Base-by-base conservation (phyloP, 2,888 invertebrate species). In the Pheosia gnoma region DNA sequence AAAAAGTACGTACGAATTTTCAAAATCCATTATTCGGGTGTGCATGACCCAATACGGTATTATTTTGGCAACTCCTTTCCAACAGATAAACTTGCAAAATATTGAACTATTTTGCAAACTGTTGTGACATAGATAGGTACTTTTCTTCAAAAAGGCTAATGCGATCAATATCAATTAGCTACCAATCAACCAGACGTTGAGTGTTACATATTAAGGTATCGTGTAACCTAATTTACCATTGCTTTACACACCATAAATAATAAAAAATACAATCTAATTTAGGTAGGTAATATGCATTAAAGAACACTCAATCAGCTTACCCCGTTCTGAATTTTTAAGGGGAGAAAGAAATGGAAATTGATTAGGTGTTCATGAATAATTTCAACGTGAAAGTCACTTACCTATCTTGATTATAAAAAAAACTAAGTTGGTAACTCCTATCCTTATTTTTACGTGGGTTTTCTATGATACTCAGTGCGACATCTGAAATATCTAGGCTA, bases 231-330 rank as follows among this genome's bases (percentile, higher is more conserved):
- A 68, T 60, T 62, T 62, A 57, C 66, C 61, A 65, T 65, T 58
- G 62, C 57, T 62, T 38, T 38, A 54, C 52, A 56, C 8, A 25
- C 6, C 51, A 51, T 25, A 13, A 51, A n/a, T 51, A 51, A 75
- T 72, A 66, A 74, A 51, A 63, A 68, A 63, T 60, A 59, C 57
- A 68, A 64, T 49, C 64, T 63, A 63, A 59, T 67, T 67, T 56
- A 59, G 66, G 57, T 64, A 59, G 64, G 57, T 59, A 57, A 57
- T 53, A 25, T 25, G 25, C 25, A 25, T 25, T 25, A 25, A 25
- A 25, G 25, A 25, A 25, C 25, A 25, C 25, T 25, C 25, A 25
- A 25, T 25, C 25, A 25, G 25, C 25, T 25, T 25, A 25, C 25
- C 25, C 25, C 25, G 25, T 25, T 25, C 25, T 2, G 25, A 25